Evolutionary conservation across 2,113 vertebrate genomes (phyloP), one percentile per base, ranked within the genome.

Genomic region (Tichodroma muraria): DNA sequence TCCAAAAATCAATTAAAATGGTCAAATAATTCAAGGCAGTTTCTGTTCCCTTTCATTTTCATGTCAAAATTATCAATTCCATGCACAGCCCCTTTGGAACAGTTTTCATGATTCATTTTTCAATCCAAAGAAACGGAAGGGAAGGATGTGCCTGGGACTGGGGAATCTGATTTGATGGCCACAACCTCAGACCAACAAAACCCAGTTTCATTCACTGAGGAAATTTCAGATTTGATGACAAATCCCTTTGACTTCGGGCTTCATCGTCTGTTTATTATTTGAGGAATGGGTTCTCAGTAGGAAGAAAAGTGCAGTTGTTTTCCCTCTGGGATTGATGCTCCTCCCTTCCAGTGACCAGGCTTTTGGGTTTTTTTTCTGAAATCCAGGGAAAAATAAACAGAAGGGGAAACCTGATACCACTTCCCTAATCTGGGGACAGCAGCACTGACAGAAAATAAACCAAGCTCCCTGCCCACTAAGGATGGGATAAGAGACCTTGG

Each of bases 371-470:
- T 40, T 13, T n/a, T n/a, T n/a, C n/a, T n/a, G 2, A 72, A 81
- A 52, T 56, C 56, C 27, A 52, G 70, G 61, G 61, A 20, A 96
- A 93, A 89, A 85, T 38, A 91, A 95, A 93, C 91, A 79, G 65
- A 79, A 85, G 13, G 63, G 89, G n/a, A 93, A 96, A 94, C 44
- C 12, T 27, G 91, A 93, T 16, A 57, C 24, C 57, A 3, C 50
- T 71, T 87, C 31, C 44, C 57, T 88, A 82, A 79, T 93, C 89
- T 82, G 57, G 45, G 88, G 89, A 95, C 93, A 82, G 89, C 87
- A 93, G 81, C 73, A 2, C 9, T 13, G 13, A 79, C 90, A 57
- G 83, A 66, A 94, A 95, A 94, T 23, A 89, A 93, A 80, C 15
- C n/a, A n/a, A n/a, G 7, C 23, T 89, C 80, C 80, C 84, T 30